Evolutionary conservation across 1,140 invertebrate genomes (phyloP).

Genomic region (Drosophila simulans): DNA sequence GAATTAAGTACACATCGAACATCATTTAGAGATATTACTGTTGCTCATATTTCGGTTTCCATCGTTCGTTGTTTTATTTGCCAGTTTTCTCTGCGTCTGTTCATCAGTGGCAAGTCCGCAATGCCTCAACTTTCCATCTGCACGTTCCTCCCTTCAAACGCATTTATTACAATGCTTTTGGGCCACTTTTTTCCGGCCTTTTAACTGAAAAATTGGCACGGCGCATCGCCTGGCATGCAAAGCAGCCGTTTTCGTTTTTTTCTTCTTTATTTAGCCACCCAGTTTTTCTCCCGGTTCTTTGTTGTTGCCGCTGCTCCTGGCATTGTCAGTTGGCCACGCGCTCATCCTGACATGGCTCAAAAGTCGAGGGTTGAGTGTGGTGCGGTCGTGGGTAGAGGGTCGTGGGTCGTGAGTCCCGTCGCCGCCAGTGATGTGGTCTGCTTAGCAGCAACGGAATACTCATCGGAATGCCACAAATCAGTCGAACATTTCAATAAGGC

Average conservation of each 20-base stretch:
- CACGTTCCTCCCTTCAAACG: conserved; percentile 50
- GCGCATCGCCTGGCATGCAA: conserved; percentile 74
- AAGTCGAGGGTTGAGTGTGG: conserved; percentile 18
- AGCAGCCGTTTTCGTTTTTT: conserved; percentile 68
- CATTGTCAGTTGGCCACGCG: conserved; percentile 80
- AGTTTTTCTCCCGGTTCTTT: neutral
- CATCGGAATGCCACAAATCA: conserved; percentile 59
- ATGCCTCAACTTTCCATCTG: neutral
- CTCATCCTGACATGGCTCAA: conserved; percentile 62
- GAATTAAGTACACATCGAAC: too few relatives aligned
- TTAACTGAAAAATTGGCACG: conserved; percentile 82
- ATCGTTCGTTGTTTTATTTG: conserved; percentile 39
- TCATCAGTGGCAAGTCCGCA: conserved; percentile 55
- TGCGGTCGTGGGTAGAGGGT: neutral
- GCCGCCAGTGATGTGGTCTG: conserved; percentile 47
- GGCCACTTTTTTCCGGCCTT: conserved; percentile 64
- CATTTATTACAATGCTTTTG: conserved; percentile 80
- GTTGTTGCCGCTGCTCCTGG: conserved; percentile 55
- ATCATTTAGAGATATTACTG: neutral
- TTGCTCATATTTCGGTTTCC: conserved; percentile 21
- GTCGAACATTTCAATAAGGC: conserved; percentile 18
- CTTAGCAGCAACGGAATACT: conserved; percentile 47
- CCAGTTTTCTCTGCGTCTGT: conserved; percentile 64
- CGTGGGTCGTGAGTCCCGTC: conserved; percentile 10
- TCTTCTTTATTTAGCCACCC: conserved; percentile 11